Base-by-base conservation (phyloP, 2,888 invertebrate genomes). In the Acheta domesticus region DNA sequence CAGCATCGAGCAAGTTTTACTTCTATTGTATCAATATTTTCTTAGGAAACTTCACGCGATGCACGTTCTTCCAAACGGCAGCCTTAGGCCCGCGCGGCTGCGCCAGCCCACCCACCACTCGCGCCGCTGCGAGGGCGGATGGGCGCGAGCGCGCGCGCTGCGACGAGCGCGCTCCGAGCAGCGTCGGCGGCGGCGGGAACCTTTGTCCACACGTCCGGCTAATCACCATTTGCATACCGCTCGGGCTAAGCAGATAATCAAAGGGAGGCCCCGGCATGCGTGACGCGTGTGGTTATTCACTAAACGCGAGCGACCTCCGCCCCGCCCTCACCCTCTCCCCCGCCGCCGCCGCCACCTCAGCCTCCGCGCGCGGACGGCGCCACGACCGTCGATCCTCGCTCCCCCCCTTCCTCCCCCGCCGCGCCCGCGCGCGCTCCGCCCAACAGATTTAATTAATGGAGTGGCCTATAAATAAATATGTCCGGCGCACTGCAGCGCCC, bases 391-490 rank as follows among this genome's bases (percentile, higher is more conserved):
- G 62, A n/a, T 62, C 62, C n/a, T 14, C 62, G 62, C n/a, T 12
- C 50, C 2, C 23, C 2, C 62, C 62, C 36, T 8, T 8, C 5
- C 36, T 5, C 36, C 36, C 36, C 0, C 36, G 8, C 36, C 8
- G 5, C 36, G 36, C 36, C 36, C 36, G 8, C 36, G 62, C 16
- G 62, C 62, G 16, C 62, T 62, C 12, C 4, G 62, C 36, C 62
- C 62, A 62, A 62, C 62, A 62, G 62, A 62, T 62, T 62, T 62
- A 62, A 62, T 62, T 62, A 62, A 62, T 62, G 62, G 62, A 62
- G 62, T 62, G 62, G n/a, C 62, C 62, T 62, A 62, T 62, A 62
- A 62, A 62, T 62, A 62, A 62, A 62, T 62, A 62, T 62, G 62
- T 62, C 62, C 62, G n/a, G 62, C 62, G 62, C 62, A 19, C 36